Conservation (phyloP, 2,113 vertebrate genomes). For the Odocoileus virginianus region DNA sequence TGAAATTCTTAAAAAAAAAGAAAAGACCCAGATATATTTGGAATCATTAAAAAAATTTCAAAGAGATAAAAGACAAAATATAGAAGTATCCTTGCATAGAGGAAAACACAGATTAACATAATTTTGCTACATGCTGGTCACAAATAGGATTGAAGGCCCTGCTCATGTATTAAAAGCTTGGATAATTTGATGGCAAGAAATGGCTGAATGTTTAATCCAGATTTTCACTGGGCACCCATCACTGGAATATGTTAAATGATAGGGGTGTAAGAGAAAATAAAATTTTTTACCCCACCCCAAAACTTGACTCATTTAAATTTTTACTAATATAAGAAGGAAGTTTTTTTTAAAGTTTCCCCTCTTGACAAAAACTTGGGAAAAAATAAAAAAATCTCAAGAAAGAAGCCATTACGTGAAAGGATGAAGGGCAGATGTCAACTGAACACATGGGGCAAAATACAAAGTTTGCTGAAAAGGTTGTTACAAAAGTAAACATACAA, state of each 20-base stretch:
- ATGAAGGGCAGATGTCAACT: background rate
- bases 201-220: background rate
- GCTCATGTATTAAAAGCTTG: background rate
- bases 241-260: background rate
- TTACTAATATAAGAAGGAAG: background rate
- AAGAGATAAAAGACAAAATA: background rate
- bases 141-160: background rate
- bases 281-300: background rate
- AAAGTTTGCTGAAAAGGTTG: background rate
- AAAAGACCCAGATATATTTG: background rate
- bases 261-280: background rate
- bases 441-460: background rate
- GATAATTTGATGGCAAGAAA: background rate
- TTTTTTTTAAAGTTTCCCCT: background rate
- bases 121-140: background rate
- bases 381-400: background rate
- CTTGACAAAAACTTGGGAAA: background rate
- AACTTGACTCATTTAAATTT: background rate
- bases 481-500: background rate
- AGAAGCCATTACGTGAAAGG: background rate
- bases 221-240: background rate
- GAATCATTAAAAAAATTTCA: background rate
- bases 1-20: background rate
- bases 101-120: background rate
- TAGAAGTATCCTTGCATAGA: background rate